Evolutionary conservation across 2,888 invertebrate species (phyloP).

Genomic region (Myopa tessellatipennis): DNA sequence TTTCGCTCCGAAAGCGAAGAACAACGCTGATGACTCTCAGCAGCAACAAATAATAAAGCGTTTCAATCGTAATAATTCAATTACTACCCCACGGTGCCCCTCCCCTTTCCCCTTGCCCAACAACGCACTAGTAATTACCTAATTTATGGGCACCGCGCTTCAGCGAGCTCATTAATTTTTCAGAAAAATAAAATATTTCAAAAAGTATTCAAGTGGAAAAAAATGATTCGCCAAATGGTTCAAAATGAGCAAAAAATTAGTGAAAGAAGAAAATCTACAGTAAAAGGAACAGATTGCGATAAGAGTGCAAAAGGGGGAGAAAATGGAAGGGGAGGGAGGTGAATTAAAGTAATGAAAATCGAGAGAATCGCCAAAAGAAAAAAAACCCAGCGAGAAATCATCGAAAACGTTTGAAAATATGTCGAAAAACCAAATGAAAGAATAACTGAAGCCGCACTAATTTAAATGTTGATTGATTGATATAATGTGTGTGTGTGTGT

Average conservation of each 20-base stretch:
- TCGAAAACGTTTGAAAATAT: background rate
- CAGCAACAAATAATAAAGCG: conserved; percentile 8
- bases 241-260: background rate
- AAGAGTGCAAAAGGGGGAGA: background rate
- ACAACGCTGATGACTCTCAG: background rate
- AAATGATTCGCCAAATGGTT: background rate
- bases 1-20: no score
- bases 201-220: conserved; percentile 24
- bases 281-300: no score
- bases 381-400: background rate
- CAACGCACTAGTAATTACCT: background rate
- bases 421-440: background rate
- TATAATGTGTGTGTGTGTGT: background rate
- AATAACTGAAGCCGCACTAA: conserved; percentile 12
- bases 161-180: conserved; percentile 20
- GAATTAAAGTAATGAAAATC: no score
- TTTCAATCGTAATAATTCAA: conserved; percentile 18
- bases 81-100: no score
- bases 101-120: background rate
- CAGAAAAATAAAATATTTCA: conserved; percentile 9
- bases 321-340: background rate
- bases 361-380: no score
- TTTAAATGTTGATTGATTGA: conserved; percentile 10
- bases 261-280: background rate
- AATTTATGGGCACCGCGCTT: background rate